These are phyloP conservation scores for Coranthus polyacanthus DNA, from an alignment of 2,797 vertebrate genomes.

Conservation along the genomic window DNA sequence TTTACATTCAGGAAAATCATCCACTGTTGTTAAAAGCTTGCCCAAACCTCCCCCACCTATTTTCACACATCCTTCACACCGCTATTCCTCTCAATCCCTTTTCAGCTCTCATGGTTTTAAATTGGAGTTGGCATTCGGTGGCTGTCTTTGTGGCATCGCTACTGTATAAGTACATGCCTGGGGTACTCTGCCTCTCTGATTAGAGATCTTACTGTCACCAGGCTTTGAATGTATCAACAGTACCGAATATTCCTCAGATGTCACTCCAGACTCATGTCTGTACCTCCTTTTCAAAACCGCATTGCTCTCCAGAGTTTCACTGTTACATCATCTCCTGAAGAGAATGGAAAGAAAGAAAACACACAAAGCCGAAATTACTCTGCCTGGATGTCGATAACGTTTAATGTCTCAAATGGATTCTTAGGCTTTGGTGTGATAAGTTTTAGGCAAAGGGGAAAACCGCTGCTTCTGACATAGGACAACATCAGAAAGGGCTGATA, in stretches of 20 bases:
- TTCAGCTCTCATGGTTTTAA: conserved; percentile 54
- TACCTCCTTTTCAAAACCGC: conserved; percentile 45
- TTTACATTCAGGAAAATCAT: conserved; percentile 29
- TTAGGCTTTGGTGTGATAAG: conserved; percentile 46
- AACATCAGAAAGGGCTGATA: conserved; percentile 42
- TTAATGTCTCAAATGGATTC: conserved; percentile 58
- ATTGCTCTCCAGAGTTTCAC: conserved; percentile 58
- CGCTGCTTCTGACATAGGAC: conserved; percentile 15
- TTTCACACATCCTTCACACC: conserved; percentile 47
- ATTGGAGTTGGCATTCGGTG: conserved; percentile 63
- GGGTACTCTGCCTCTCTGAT: conserved; percentile 65
- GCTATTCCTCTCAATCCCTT: conserved; percentile 59
- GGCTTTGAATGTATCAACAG: conserved; percentile 60
- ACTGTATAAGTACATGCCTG: conserved; percentile 69
- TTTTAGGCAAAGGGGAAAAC: conserved; percentile 45
- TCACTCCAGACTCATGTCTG: conserved; percentile 61
- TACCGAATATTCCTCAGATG: conserved; percentile 68
- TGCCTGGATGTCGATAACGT: conserved; percentile 55
- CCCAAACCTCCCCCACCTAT: conserved; percentile 34
- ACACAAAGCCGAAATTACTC: conserved; percentile 56
- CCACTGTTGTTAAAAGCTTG: conserved; percentile 24
- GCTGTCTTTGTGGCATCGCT: conserved; percentile 58
- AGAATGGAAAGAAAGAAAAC: conserved; percentile 52
- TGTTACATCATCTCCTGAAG: conserved; percentile 64
- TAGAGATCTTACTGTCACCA: conserved; percentile 60